Evolutionary conservation across 2,113 vertebrate genomes (phyloP).

Genomic region (Rhipidura dahli): DNA sequence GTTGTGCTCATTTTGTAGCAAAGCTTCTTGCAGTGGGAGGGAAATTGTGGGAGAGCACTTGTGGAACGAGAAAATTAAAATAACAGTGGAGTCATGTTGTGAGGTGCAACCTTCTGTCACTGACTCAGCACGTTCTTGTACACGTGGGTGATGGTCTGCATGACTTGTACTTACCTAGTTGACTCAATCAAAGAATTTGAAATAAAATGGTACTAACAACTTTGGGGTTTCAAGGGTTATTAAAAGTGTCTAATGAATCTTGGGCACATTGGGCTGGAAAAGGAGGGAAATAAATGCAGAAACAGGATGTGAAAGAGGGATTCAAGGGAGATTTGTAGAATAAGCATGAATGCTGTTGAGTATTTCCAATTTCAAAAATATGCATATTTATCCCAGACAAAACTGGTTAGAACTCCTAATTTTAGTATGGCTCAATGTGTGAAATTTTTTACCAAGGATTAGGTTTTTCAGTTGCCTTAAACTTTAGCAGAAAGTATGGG

Average conservation of each 20-base stretch:
- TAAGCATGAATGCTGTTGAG: neutral
- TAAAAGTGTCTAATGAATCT: neutral
- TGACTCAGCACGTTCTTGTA: slow-evolving; percentile 7
- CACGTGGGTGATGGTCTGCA: neutral
- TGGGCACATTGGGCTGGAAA: neutral
- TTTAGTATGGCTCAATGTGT: neutral
- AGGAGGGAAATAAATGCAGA: neutral
- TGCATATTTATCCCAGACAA: neutral
- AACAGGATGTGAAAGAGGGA: neutral
- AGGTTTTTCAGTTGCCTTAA: neutral
- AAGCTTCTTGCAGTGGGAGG: slow-evolving; percentile 54
- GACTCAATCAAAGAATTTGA: slow-evolving; percentile 14
- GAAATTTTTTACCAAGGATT: neutral
- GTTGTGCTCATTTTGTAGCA: slow-evolving; percentile 55
- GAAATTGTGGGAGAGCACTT: slow-evolving; percentile 48
- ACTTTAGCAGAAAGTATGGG: neutral
- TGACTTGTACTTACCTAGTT: slow-evolving; percentile 8
- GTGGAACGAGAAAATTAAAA: slow-evolving; percentile 52
- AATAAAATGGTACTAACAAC: neutral
- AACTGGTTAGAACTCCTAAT: neutral
- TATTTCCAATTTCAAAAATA: neutral
- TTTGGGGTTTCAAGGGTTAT: neutral
- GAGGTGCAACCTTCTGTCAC: slow-evolving; percentile 41
- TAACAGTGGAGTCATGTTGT: slow-evolving; percentile 38
- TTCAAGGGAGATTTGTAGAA: neutral